Percentiles rank a stretch among this genome's conserved stretches.
phyloP scores from a whole-genome alignment of 2,888 invertebrate genomes.

The Tenthredo scrophulariae region DNA sequence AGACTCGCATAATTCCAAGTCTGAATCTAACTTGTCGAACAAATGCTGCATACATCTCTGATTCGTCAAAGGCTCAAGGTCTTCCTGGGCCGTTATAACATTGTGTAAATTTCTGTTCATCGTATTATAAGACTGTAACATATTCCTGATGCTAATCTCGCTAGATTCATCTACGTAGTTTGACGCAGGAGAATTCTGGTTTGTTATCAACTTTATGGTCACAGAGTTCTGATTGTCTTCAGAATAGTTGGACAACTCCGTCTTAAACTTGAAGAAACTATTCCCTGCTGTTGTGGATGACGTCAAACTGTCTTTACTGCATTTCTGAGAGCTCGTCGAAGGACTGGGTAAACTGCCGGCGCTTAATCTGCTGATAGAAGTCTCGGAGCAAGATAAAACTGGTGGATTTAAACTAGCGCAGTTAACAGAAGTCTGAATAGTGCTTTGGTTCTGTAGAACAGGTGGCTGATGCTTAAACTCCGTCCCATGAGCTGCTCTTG shows the following conservation, averaged over 20 bases:
- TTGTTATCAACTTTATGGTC: background rate
- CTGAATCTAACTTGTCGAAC: background rate
- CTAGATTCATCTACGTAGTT: slow-evolving; percentile 16
- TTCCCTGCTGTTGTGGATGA: background rate
- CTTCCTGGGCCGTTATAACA: slow-evolving; percentile 20
- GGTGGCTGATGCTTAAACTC: slow-evolving; percentile 20
- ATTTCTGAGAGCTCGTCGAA: background rate
- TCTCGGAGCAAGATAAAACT: slow-evolving; percentile 26
- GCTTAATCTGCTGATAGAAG: slow-evolving; percentile 13
- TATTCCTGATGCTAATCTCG: slow-evolving; percentile 28
- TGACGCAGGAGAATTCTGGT: background rate
- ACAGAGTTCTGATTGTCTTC: slow-evolving; percentile 29
- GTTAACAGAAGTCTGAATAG: slow-evolving; percentile 25
- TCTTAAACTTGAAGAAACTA: background rate
- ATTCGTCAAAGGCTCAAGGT: background rate
- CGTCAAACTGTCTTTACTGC: background rate
- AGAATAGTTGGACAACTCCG: background rate
- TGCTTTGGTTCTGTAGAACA: slow-evolving; percentile 40
- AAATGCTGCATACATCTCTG: slow-evolving; percentile 16
- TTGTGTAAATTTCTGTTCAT: background rate
- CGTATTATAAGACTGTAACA: slow-evolving; percentile 29
- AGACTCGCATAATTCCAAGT: slow-evolving; percentile 21
- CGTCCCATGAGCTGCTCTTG: background rate
- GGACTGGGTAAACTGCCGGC: background rate
- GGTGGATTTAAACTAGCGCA: slow-evolving; percentile 34